A percentile compares a stretch with the other conserved stretches of the same genome.
Evolutionary conservation across 2,888 invertebrate species (phyloP).

Genomic region (Sycophila texana): DNA sequence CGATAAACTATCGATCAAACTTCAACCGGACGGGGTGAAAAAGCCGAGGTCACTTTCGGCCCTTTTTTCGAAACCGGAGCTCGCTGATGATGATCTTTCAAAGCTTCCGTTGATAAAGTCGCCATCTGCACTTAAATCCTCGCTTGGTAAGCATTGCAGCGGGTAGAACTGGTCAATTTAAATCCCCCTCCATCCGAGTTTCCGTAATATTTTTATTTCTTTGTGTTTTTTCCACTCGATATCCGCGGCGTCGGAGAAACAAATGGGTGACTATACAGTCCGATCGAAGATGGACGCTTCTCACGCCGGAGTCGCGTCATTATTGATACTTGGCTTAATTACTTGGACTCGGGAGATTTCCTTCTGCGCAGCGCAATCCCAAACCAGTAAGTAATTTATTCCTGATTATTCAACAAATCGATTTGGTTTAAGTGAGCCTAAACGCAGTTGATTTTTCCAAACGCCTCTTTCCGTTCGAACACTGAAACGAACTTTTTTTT

Average conservation of each 20-base stretch:
- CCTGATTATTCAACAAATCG: constrained; percentile 11
- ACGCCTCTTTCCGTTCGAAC: not conserved
- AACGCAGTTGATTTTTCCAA: not conserved
- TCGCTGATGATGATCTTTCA: not conserved
- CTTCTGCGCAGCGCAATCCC: constrained; percentile 28
- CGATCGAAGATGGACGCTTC: constrained; percentile 45
- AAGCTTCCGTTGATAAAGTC: constrained; percentile 36
- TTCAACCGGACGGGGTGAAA: not conserved
- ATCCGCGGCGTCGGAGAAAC: constrained; percentile 36
- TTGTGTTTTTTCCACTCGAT: constrained; percentile 12
- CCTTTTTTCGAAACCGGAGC: not conserved
- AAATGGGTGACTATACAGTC: constrained; percentile 10
- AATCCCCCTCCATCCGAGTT: constrained; percentile 29
- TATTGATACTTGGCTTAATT: constrained; percentile 43
- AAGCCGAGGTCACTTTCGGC: not conserved
- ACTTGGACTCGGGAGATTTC: constrained; percentile 37
- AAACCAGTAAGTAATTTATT: constrained; percentile 38
- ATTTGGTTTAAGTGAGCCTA: constrained; percentile 3
- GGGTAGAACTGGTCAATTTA: constrained; percentile 6
- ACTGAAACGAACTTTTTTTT: constrained; percentile 20
- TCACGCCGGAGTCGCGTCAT: constrained; percentile 14
- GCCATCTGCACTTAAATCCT: constrained; percentile 5
- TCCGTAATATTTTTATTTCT: constrained; percentile 29
- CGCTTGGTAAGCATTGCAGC: constrained; percentile 10
- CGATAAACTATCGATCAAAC: constrained; percentile 56